Evolutionary conservation across 1,140 invertebrate species (phyloP).

Genomic region (Polypedilum pembai): DNA sequence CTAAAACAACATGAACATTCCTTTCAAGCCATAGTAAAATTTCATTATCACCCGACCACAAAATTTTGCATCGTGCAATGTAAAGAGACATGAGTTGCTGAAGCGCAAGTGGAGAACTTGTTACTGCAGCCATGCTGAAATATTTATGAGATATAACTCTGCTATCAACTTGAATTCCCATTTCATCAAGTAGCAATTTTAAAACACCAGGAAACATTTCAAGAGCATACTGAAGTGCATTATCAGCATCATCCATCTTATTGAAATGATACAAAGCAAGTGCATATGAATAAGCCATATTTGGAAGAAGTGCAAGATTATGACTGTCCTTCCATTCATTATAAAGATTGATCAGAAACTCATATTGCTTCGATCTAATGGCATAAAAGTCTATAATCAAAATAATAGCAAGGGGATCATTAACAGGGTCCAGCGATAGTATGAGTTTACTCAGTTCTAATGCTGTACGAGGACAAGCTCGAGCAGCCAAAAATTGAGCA

Average conservation of each 20-base stretch:
- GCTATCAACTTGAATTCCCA: conserved; percentile 61
- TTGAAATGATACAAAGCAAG: conserved; percentile 61
- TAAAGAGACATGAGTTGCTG: conserved; percentile 66
- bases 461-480: conserved; percentile 72
- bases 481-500: conserved; percentile 67
- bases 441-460: conserved; percentile 71
- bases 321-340: conserved; percentile 56
- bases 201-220: conserved; percentile 78
- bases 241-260: conserved; percentile 43
- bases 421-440: conserved; percentile 70
- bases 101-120: conserved; percentile 56
- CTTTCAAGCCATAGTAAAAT: conserved; percentile 71
- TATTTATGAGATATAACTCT: conserved; percentile 51
- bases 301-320: conserved; percentile 75
- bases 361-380: conserved; percentile 67
- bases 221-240: conserved; percentile 65
- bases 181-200: conserved; percentile 65
- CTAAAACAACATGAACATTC: conserved; percentile 58
- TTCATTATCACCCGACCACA: conserved; percentile 67
- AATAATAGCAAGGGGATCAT: conserved; percentile 74
- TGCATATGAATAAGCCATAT: conserved; percentile 78
- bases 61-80: conserved; percentile 59
- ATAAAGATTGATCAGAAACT: conserved; percentile 71
- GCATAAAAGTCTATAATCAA: conserved; percentile 84
- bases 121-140: conserved; percentile 42